Conservation (phyloP, 2,888 invertebrate species). For the Mythimna pallens region DNA sequence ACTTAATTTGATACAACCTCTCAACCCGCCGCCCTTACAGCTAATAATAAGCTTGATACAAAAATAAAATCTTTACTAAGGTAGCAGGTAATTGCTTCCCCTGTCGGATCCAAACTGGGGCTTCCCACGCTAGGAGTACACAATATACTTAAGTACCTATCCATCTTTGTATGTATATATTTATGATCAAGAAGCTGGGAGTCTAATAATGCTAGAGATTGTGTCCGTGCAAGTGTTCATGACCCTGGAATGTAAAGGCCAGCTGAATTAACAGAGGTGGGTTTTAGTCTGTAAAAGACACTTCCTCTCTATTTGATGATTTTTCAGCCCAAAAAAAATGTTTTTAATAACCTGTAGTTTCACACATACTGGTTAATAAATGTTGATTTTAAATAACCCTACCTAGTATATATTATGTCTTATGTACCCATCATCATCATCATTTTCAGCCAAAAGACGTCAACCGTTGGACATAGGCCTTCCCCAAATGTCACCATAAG, state of each 20-base stretch:
- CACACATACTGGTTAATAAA: too few relatives aligned
- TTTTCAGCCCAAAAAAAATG: too few relatives aligned
- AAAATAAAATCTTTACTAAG: constrained; percentile 46
- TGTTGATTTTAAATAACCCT: too few relatives aligned
- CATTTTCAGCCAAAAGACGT: too few relatives aligned
- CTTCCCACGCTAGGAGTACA: constrained; percentile 50
- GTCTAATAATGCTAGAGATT: background rate
- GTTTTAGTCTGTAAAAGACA: too few relatives aligned
- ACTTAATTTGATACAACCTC: constrained; percentile 33
- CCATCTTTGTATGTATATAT: constrained; percentile 5
- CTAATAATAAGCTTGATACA: constrained; percentile 38
- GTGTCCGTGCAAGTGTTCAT: background rate
- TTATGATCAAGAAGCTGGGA: background rate
- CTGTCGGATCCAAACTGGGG: constrained; percentile 47
- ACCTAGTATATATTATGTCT: too few relatives aligned
- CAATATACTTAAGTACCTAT: background rate
- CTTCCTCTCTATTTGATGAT: too few relatives aligned
- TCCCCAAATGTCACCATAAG: too few relatives aligned
- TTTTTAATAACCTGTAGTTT: too few relatives aligned
- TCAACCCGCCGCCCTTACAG: background rate
- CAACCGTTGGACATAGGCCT: too few relatives aligned
- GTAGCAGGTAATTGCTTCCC: constrained; percentile 50
- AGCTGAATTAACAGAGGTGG: background rate
- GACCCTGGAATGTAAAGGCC: too few relatives aligned
- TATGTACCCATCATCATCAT: too few relatives aligned